Conservation (phyloP, 2,797 vertebrate species). For the Sylvia borin region DNA sequence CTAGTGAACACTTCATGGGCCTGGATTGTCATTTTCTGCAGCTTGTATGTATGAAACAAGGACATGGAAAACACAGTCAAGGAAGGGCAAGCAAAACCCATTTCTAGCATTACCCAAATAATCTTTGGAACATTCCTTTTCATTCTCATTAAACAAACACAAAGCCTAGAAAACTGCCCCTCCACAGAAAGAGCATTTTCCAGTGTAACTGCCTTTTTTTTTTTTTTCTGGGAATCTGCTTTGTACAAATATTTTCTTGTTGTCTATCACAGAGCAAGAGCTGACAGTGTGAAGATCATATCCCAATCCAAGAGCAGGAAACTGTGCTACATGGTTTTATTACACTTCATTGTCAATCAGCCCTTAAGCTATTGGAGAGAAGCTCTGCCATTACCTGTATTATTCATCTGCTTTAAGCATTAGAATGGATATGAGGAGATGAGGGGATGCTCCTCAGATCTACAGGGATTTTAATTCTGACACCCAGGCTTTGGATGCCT, state of each 20-base stretch:
- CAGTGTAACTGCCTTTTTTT: background rate
- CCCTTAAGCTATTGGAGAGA: background rate
- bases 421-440: background rate
- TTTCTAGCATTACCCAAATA: background rate
- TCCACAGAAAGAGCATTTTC: background rate
- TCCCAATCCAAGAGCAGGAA: slow-evolving; percentile 11
- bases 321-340: background rate
- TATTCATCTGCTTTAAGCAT: background rate
- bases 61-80: background rate
- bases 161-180: background rate
- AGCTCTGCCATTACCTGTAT: background rate
- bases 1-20: background rate
- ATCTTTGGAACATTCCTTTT: background rate
- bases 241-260: background rate
- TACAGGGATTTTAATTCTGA: background rate
- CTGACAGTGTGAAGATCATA: background rate
- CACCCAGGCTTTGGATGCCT: background rate
- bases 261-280: slow-evolving; percentile 7
- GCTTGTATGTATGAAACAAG: background rate
- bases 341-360: background rate
- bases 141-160: background rate
- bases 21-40: background rate
- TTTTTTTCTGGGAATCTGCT: slow-evolving; percentile 48
- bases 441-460: background rate
- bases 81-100: background rate